Percentiles rank a stretch among this genome's conserved stretches.
These are phyloP conservation scores for Rattus rattus DNA, from an alignment of 2,113 vertebrate species.

Conservation along the genomic window DNA sequence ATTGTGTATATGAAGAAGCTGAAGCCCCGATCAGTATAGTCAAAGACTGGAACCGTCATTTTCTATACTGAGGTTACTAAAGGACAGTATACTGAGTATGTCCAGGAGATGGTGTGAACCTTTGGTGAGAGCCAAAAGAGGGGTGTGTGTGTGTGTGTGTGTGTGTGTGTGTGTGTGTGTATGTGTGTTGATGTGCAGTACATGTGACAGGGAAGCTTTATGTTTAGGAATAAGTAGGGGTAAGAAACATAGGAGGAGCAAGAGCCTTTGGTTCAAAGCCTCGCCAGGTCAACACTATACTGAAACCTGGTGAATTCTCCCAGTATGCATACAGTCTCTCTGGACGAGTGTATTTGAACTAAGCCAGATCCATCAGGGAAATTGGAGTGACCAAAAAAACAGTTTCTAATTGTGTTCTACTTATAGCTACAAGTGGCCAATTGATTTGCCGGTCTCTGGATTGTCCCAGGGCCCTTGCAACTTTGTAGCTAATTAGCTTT, in stretches of 20 bases:
- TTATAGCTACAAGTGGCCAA: neutral
- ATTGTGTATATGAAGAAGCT: neutral
- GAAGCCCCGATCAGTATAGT: neutral
- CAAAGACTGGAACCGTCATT: neutral
- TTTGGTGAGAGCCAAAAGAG: neutral
- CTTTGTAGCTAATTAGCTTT: conserved; percentile 1
- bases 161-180: neutral
- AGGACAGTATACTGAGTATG: neutral
- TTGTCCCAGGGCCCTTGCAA: neutral
- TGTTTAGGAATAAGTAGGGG: neutral
- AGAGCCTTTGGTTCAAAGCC: neutral
- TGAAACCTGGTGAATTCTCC: neutral
- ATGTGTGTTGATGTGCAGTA: neutral
- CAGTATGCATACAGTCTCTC: neutral
- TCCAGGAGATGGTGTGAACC: too few relatives aligned
- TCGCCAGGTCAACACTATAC: neutral
- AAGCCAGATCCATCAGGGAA: neutral
- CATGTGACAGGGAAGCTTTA: neutral
- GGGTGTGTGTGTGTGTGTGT: neutral
- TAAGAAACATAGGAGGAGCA: neutral
- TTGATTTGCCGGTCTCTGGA: neutral
- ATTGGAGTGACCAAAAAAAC: neutral
- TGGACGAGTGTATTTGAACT: neutral
- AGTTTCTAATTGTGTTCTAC: neutral
- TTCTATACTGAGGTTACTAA: neutral